Base-by-base conservation (phyloP, 2,888 invertebrate species). In the Mythimna lalbum region DNA sequence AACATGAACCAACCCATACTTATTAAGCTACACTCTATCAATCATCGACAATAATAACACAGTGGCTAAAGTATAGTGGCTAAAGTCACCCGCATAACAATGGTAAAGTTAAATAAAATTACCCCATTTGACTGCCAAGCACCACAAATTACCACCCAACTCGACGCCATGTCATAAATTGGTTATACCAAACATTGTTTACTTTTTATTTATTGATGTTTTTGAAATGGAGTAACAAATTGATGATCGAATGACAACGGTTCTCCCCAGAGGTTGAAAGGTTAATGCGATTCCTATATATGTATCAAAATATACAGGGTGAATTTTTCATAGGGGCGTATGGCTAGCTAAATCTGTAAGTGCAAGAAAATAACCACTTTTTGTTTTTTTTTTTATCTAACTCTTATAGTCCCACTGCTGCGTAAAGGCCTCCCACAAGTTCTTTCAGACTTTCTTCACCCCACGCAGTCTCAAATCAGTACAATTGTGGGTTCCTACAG, bases 1-100 rank as follows among this genome's bases (percentile, higher is more conserved):
- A 70, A 74, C 7, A 36, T 0, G 7, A 53, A 14, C 10, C 4
- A 39, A 12, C 19, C 31, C 6, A 23, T 3, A 27, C 14, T 19
- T 21, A 43, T 43, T 62, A 49, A 21, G 2, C 5, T 21, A 43
- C 39, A 43, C 43, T 5, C 36, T 1, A 73, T 73, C 73, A 60
- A 78, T 70, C 60, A 78, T 77, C 12, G 12, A 21, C 6, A 5
- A 17, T 75, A 68, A 76, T 68, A 57, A 72, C 56, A 27, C 9
- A 33, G 33, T 33, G 33, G 33, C 33, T 33, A 33, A 33, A 33
- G 33, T 33, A 33, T 33, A 33, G 33, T 33, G 19, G n/a, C 21
- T 19, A 19, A 19, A 52, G 14, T 14, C 47, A 19, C 50, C 27
- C 3, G n/a, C 2, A 50, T 49, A 57, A 43, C 27, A 31, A 49